Conservation (phyloP, 2,888 invertebrate species). For the Thymelicus sylvestris region DNA sequence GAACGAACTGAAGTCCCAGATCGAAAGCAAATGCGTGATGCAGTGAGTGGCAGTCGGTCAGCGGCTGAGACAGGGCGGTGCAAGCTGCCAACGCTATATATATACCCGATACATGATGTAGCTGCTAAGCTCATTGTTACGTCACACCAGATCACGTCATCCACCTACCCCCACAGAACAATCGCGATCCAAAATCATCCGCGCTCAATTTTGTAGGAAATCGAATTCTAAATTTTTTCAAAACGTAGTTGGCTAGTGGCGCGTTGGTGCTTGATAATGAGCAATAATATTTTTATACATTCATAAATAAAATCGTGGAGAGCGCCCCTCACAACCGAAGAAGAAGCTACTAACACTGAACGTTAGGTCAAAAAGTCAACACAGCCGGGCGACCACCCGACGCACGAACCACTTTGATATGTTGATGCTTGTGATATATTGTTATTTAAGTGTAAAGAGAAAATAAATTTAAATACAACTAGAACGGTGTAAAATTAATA, state of each 20-base stretch:
- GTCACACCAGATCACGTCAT: constrained; percentile 58
- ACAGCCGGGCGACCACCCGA: constrained; percentile 48
- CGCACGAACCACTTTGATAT: constrained; percentile 68
- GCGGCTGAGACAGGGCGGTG: constrained; percentile 34
- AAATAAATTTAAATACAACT: constrained; percentile 77
- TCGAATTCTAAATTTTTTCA: constrained; percentile 75
- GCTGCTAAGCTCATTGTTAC: constrained; percentile 77
- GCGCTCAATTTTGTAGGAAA: constrained; percentile 77
- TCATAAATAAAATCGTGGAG: constrained; percentile 70
- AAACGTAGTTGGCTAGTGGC: constrained; percentile 80
- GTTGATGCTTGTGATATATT: constrained; percentile 84
- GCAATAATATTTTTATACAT: constrained; percentile 85
- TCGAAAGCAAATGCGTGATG: constrained; percentile 98
- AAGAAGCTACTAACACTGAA: constrained; percentile 41
- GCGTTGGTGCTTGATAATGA: constrained; percentile 83
- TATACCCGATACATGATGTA: constrained; percentile 79
- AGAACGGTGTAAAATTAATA: constrained; percentile 70
- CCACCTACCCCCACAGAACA: constrained; percentile 51
- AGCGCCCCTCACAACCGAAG: constrained; percentile 58
- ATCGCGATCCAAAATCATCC: constrained; percentile 62
- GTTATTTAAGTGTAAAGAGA: constrained; percentile 84
- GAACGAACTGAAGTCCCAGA: constrained; percentile 97
- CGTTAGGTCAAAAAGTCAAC: constrained; percentile 74
- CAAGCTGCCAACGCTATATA: constrained; percentile 47
- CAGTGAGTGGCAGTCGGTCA: constrained; percentile 87